Conservation (phyloP, 92 coral and sea anemone species). For the Diadumene lineata region DNA sequence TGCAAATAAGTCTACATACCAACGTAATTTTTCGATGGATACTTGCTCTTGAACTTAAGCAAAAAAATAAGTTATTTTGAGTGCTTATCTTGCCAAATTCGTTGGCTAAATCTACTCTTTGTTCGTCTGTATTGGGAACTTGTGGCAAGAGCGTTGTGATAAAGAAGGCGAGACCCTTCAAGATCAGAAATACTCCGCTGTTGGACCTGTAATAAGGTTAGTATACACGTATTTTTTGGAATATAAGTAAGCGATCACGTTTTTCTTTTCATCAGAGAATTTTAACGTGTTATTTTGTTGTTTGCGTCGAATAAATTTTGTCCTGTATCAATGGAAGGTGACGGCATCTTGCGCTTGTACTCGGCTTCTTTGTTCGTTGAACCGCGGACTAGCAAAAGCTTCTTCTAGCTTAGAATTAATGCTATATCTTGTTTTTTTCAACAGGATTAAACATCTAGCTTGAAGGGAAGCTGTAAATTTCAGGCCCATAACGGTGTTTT, state of each 20-base stretch:
- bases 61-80: constrained; percentile 22
- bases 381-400: constrained; percentile 59
- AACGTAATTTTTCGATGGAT: constrained; percentile 46
- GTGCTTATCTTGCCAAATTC: constrained; percentile 54
- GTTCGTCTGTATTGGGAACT: constrained; percentile 70
- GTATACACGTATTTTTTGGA: constrained; percentile 59
- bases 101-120: constrained; percentile 75
- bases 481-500: not conserved
- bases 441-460: not conserved
- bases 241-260: constrained; percentile 55
- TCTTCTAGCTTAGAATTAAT: constrained; percentile 26
- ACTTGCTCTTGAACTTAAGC: constrained; percentile 36
- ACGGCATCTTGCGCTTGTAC: constrained; percentile 49
- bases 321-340: constrained; percentile 36
- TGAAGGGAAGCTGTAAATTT: not conserved
- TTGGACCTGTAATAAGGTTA: constrained; percentile 11
- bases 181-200: constrained; percentile 41
- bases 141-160: constrained; percentile 63
- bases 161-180: constrained; percentile 63
- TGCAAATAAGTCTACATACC: constrained; percentile 21
- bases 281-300: constrained; percentile 15
- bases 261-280: constrained; percentile 4
- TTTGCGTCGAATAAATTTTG: constrained; percentile 56
- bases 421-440: constrained; percentile 18
- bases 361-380: constrained; percentile 64